These are phyloP conservation scores for Turdus rufiventris DNA, from an alignment of 2,113 vertebrate species.

Conservation along the genomic window DNA sequence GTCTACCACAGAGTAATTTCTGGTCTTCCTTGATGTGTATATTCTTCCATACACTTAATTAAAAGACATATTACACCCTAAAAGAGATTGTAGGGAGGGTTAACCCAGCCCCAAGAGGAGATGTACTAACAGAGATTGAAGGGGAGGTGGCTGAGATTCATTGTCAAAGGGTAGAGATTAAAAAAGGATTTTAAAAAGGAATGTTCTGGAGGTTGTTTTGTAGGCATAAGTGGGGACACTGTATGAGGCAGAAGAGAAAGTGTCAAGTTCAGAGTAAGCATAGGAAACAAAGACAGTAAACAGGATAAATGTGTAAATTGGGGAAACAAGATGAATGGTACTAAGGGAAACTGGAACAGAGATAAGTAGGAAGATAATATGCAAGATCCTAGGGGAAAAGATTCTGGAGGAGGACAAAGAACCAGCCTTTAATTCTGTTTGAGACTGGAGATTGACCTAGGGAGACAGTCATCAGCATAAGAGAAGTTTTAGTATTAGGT, in stretches of 20 bases:
- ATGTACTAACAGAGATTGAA: background rate
- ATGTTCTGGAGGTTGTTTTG: background rate
- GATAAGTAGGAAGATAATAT: background rate
- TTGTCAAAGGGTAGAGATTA: background rate
- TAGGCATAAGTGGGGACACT: background rate
- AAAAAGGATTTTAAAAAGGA: background rate
- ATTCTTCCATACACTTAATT: background rate
- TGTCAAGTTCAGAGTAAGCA: accelerated
- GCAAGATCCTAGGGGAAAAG: background rate
- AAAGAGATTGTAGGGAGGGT: background rate
- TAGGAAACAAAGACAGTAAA: background rate
- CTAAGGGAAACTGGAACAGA: background rate
- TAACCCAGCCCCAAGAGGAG: background rate
- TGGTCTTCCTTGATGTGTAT: background rate
- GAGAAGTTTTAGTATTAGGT: background rate
- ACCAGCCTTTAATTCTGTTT: background rate
- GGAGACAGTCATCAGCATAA: background rate
- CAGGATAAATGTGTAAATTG: background rate
- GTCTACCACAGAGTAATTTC: background rate
- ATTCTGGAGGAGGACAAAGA: background rate
- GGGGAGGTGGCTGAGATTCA: background rate
- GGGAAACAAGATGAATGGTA: background rate
- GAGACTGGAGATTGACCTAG: background rate
- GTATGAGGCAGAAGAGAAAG: background rate
- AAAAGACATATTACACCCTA: background rate